phyloP scores from a whole-genome alignment of 2,888 invertebrate species.

The Plusia festucae region DNA sequence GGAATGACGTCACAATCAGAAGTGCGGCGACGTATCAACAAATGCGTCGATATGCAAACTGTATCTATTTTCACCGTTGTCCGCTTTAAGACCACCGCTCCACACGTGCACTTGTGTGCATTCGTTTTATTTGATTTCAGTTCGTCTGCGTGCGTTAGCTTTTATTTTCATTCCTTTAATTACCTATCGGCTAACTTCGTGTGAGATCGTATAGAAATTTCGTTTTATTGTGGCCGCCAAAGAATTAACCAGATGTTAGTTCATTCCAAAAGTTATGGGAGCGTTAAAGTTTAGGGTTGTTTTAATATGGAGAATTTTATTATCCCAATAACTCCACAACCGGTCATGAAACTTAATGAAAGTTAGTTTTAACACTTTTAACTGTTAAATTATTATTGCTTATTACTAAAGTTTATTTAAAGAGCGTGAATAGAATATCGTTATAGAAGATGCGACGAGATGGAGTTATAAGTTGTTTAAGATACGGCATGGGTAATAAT shows the following conservation, averaged over 20 bases:
- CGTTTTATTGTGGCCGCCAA: conserved; percentile 65
- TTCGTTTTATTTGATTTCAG: conserved; percentile 64
- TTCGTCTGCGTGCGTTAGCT: conserved; percentile 56
- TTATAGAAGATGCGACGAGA: not conserved
- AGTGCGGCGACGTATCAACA: not conserved
- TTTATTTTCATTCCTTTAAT: conserved; percentile 74
- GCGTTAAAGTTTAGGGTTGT: conserved; percentile 48
- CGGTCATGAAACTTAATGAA: conserved; percentile 30
- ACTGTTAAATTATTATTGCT: conserved; percentile 35
- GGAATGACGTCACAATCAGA: conserved; percentile 19
- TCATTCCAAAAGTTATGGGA: conserved; percentile 56
- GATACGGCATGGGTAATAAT: conserved; percentile 9
- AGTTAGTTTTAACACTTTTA: conserved; percentile 32
- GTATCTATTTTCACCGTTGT: conserved; percentile 49
- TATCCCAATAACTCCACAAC: conserved; percentile 28
- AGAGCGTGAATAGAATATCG: conserved; percentile 9
- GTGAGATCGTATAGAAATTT: conserved; percentile 72
- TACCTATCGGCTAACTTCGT: conserved; percentile 74
- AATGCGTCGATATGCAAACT: conserved; percentile 44
- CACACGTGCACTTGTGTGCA: conserved; percentile 57
- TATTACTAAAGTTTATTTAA: conserved; percentile 27
- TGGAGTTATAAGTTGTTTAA: conserved; percentile 20
- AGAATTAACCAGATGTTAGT: conserved; percentile 69
- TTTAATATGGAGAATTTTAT: conserved; percentile 47
- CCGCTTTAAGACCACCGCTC: conserved; percentile 49